These are phyloP conservation scores for Nipponacmea schrenckii DNA, from an alignment of 2,888 invertebrate genomes.

Conservation along the genomic window DNA sequence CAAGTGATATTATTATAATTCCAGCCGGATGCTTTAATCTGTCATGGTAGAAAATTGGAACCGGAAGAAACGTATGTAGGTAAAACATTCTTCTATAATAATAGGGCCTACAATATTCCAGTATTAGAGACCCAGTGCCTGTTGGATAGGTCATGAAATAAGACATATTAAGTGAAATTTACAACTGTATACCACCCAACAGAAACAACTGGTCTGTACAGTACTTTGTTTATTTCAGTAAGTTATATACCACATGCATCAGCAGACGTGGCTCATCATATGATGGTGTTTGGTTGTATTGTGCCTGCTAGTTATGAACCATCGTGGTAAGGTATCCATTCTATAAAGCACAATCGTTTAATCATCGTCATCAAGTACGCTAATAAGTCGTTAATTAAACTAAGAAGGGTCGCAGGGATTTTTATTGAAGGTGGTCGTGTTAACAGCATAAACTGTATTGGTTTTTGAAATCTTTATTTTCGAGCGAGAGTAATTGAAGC, in stretches of 20 bases:
- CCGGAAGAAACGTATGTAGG: conserved; percentile 47
- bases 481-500: too few species aligned
- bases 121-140: too few species aligned
- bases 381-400: too few species aligned
- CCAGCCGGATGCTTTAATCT: conserved; percentile 49
- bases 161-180: conserved; percentile 3
- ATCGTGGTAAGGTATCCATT: conserved; percentile 61
- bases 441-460: too few species aligned
- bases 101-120: too few species aligned
- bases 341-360: background rate
- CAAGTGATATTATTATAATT: conserved; percentile 14
- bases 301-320: conserved; percentile 46
- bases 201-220: background rate
- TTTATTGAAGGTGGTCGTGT: too few species aligned
- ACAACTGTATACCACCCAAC: background rate
- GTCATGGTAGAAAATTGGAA: conserved; percentile 44
- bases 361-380: too few species aligned
- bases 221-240: conserved; percentile 71
- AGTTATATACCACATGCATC: conserved; percentile 77
- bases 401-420: too few species aligned
- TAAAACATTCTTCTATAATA: conserved; percentile 30
- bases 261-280: conserved; percentile 71
- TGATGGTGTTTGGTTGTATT: conserved; percentile 72
- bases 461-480: too few species aligned
- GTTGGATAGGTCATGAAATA: background rate